A percentile compares a stretch with the other conserved stretches of the same genome.
phyloP scores from a whole-genome alignment of 2,113 vertebrate species.

The Oreochromis aureus region DNA sequence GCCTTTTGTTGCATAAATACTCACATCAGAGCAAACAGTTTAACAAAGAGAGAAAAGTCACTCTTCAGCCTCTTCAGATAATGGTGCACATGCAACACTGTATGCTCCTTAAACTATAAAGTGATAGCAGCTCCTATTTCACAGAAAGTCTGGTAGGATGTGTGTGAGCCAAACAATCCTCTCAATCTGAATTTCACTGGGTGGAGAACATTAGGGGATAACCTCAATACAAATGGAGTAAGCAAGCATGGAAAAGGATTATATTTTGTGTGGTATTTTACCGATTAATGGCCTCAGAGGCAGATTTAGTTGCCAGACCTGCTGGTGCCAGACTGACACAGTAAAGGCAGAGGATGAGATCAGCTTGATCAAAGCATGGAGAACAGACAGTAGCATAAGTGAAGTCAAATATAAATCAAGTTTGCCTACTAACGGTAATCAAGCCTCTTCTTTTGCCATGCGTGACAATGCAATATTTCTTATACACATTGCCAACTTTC shows the following conservation, averaged over 20 bases:
- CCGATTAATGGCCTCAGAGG: constrained; percentile 32
- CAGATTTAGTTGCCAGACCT: background rate
- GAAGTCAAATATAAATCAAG: background rate
- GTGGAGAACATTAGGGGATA: background rate
- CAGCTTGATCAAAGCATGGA: background rate
- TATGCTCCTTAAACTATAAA: background rate
- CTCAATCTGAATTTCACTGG: constrained; percentile 31
- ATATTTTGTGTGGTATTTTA: constrained; percentile 24
- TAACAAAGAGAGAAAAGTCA: background rate
- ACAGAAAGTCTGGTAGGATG: background rate
- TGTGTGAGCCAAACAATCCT: background rate
- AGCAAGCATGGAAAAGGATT: constrained; percentile 43
- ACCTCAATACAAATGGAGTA: constrained; percentile 37
- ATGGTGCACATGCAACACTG: background rate
- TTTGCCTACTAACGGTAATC: background rate
- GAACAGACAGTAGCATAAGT: background rate
- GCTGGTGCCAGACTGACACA: constrained; percentile 35
- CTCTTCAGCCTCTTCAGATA: background rate
- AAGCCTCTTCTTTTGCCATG: background rate
- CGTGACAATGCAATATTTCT: background rate
- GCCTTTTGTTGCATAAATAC: constrained; percentile 4
- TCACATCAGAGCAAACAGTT: background rate
- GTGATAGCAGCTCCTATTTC: background rate
- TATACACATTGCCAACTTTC: background rate
- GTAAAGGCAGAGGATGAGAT: background rate